Conservation (phyloP, 2,888 invertebrate species). For the Lordiphosa andalusiaca region DNA sequence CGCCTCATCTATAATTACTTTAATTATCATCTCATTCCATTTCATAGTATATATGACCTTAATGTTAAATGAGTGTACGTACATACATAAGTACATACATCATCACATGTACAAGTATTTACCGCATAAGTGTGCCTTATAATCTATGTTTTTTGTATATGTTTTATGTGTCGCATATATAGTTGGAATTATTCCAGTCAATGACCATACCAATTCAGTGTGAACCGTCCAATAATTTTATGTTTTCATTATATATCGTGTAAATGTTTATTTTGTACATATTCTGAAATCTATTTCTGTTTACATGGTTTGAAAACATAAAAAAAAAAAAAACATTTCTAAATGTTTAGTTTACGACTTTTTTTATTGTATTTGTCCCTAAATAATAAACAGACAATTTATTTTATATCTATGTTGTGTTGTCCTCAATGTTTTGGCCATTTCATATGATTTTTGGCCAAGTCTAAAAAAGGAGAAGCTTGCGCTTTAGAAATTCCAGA, state of each 20-base stretch:
- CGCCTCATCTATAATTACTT: too few species aligned
- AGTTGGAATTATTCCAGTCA: slow-evolving; percentile 19
- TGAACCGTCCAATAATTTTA: slow-evolving; percentile 77
- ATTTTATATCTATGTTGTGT: slow-evolving; percentile 1
- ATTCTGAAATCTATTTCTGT: slow-evolving; percentile 17
- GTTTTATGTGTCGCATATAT: slow-evolving; percentile 68
- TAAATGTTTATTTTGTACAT: slow-evolving; percentile 34
- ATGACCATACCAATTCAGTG: slow-evolving; percentile 75
- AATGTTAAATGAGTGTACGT: slow-evolving; percentile 29
- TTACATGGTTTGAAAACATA: slow-evolving; percentile 35
- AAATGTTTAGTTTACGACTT: slow-evolving; percentile 12
- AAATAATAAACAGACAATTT: slow-evolving; percentile 19
- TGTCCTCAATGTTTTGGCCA: not conserved
- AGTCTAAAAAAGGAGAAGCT: too few species aligned
- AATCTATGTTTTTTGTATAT: slow-evolving; percentile 40
- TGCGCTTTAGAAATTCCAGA: too few species aligned
- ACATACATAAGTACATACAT: slow-evolving; percentile 21
- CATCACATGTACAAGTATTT: not conserved
- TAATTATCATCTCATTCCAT: not conserved
- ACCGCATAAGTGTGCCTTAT: slow-evolving; percentile 28
- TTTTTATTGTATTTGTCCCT: slow-evolving; percentile 22
- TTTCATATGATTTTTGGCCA: too few species aligned
- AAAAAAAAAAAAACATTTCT: not conserved
- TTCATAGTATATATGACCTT: not conserved
- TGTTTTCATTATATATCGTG: slow-evolving; percentile 54